Evolutionary conservation across 2,888 invertebrate species (phyloP).

Genomic region (Margaritifera margaritifera): DNA sequence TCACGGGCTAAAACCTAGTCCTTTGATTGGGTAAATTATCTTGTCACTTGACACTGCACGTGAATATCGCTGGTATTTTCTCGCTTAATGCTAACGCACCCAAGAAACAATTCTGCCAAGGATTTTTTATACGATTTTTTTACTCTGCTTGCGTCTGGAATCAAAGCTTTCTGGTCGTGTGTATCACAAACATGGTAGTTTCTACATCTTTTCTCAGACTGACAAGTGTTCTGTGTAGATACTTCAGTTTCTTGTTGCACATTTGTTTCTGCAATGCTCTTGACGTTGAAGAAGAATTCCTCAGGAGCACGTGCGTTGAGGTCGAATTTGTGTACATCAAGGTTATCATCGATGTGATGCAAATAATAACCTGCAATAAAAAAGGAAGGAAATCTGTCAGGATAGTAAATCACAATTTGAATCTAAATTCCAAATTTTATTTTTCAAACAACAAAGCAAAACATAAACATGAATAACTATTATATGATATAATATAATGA

Average conservation of each 20-base stretch:
- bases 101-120: slow-evolving; percentile 25
- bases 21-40: too few species aligned
- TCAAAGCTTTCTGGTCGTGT: neutral
- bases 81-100: slow-evolving; percentile 20
- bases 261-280: slow-evolving; percentile 23
- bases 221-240: slow-evolving; percentile 22
- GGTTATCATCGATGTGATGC: slow-evolving; percentile 30
- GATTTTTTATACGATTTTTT: slow-evolving; percentile 10
- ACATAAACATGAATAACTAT: too few species aligned
- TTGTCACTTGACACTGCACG: too few species aligned
- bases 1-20: too few species aligned
- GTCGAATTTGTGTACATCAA: slow-evolving; percentile 30
- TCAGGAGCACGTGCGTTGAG: slow-evolving; percentile 37
- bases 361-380: slow-evolving; percentile 12
- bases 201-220: neutral
- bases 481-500: too few species aligned
- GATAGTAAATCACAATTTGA: too few species aligned
- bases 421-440: too few species aligned
- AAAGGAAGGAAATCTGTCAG: too few species aligned
- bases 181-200: neutral
- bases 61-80: slow-evolving; percentile 8
- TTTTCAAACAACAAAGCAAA: too few species aligned
- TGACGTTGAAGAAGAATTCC: slow-evolving; percentile 37
- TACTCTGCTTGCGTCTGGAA: slow-evolving; percentile 5
- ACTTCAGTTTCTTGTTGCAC: slow-evolving; percentile 6